Percentiles rank a stretch among this genome's conserved stretches.
Conservation (phyloP, 2,888 invertebrate species). For the Nysson spinosus region DNA sequence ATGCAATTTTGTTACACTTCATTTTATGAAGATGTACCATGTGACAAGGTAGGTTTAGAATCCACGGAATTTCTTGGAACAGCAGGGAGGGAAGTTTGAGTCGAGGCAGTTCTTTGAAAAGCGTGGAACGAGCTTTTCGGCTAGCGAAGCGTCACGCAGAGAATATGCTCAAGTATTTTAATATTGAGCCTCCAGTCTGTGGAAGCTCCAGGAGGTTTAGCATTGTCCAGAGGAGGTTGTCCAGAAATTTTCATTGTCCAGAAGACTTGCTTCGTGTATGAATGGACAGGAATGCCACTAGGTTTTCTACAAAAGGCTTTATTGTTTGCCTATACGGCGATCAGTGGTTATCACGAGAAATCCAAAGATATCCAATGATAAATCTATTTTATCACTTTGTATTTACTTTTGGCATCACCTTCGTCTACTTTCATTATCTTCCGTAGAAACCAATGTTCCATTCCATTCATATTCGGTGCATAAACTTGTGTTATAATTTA, state of each 20-base stretch:
- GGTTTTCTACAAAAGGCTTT: constrained; percentile 65
- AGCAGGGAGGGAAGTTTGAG: constrained; percentile 25
- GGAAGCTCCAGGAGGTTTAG: constrained; percentile 56
- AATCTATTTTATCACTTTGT: too few relatives aligned
- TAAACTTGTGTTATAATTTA: too few relatives aligned
- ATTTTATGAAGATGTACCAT: constrained; percentile 13
- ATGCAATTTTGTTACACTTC: too few relatives aligned
- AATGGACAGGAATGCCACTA: constrained; percentile 69
- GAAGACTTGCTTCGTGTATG: constrained; percentile 62
- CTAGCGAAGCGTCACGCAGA: constrained; percentile 30
- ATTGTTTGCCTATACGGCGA: constrained; percentile 62
- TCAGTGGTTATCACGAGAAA: constrained; percentile 54
- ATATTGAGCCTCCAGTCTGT: constrained; percentile 65
- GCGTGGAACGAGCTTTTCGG: constrained; percentile 54
- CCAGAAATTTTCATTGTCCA: constrained; percentile 62
- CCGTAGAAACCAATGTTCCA: too few relatives aligned
- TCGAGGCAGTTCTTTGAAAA: constrained; percentile 42
- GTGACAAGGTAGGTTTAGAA: constrained; percentile 50
- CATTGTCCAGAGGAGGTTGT: constrained; percentile 62
- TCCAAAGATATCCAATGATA: too few relatives aligned
- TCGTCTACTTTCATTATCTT: too few relatives aligned
- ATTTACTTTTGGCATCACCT: too few relatives aligned
- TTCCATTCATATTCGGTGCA: too few relatives aligned
- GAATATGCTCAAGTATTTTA: constrained; percentile 73
- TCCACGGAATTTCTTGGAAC: constrained; percentile 51